These are phyloP conservation scores for Aphelenchoides bicaudatus DNA, from an alignment of 2,888 invertebrate genomes.

Conservation along the genomic window DNA sequence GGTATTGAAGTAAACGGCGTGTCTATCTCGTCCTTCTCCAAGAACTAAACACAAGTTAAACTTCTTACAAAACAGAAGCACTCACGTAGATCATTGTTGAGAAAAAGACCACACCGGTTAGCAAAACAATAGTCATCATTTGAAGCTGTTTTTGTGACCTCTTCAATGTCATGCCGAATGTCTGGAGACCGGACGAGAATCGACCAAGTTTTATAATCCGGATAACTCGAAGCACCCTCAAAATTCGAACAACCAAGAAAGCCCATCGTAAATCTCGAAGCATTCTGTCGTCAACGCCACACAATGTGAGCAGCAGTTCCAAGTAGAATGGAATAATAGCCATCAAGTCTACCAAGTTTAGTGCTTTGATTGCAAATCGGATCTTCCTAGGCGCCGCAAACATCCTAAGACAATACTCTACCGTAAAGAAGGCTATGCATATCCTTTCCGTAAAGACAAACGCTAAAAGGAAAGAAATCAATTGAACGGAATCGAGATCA, in stretches of 20 bases:
- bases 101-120: conserved; percentile 60
- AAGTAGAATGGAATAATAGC: conserved; percentile 60
- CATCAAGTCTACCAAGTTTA: conserved; percentile 43
- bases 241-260: conserved; percentile 59
- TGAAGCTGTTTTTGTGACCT: conserved; percentile 57
- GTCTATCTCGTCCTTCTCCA: conserved; percentile 59
- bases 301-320: conserved; percentile 55
- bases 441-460: conserved; percentile 60
- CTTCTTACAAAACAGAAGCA: neutral
- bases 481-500: neutral
- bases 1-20: conserved; percentile 59
- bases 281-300: conserved; percentile 58
- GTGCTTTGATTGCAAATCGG: conserved; percentile 55
- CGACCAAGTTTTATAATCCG: conserved; percentile 57
- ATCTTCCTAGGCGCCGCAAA: conserved; percentile 50
- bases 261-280: conserved; percentile 58
- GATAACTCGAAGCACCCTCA: conserved; percentile 49
- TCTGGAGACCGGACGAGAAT: conserved; percentile 49
- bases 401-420: conserved; percentile 49
- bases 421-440: conserved; percentile 60
- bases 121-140: conserved; percentile 58
- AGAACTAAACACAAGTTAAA: conserved; percentile 33
- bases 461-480: conserved; percentile 26
- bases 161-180: conserved; percentile 60
- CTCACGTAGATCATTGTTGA: conserved; percentile 55